Evolutionary conservation across 2,888 invertebrate genomes (phyloP).

Genomic region (Rapana venosa): DNA sequence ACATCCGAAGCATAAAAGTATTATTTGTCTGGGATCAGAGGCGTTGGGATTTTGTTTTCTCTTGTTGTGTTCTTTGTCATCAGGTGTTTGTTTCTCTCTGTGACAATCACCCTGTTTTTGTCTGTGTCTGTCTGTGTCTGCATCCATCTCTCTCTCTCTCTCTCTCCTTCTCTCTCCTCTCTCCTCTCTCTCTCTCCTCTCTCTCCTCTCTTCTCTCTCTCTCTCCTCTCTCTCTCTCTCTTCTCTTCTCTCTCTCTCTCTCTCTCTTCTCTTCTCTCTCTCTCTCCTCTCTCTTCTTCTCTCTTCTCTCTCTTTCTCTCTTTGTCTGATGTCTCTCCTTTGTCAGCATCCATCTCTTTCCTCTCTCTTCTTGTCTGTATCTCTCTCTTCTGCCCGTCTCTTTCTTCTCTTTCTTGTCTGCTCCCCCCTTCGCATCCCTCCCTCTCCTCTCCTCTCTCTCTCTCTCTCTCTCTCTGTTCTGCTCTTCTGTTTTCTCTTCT

Average conservation of each 20-base stretch:
- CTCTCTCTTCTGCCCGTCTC: no score
- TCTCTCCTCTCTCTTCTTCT: no score
- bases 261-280: no score
- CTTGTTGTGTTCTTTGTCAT: neutral
- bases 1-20: no score
- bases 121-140: neutral
- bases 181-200: neutral
- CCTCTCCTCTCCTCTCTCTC: neutral
- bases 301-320: neutral
- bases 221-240: neutral
- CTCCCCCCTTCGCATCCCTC: neutral
- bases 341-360: neutral
- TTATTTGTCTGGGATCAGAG: no score
- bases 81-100: conserved; percentile 5
- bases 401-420: neutral
- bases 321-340: neutral
- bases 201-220: neutral
- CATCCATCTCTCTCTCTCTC: neutral
- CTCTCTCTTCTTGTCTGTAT: no score
- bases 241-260: no score
- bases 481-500: neutral
- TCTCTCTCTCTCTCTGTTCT: neutral
- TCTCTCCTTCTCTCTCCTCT: neutral
- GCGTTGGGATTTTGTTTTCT: neutral
- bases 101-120: conserved; percentile 6